Evolutionary conservation across 2,888 invertebrate species (phyloP), one percentile per base, ranked within the genome.

Genomic region (Ophraella communa): DNA sequence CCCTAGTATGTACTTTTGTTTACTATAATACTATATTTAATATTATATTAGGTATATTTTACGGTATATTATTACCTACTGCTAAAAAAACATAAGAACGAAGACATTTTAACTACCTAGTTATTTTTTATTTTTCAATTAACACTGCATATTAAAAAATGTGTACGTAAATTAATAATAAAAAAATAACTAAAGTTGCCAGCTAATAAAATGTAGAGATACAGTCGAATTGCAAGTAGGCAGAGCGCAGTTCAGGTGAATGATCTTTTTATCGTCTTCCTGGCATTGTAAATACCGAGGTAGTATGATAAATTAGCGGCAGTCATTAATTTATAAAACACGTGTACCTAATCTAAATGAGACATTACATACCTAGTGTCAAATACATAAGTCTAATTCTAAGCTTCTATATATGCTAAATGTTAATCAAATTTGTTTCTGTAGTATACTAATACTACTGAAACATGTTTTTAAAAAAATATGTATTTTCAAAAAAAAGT

Each of bases 171-270:
- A 49, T 49, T 49, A 49, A 49, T 24, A 24, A 20, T 2, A n/a
- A 49, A 49, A 17, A 27, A 24, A 24, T 27, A 27, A 27, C 23
- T 17, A n/a, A 14, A 54, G 54, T 55, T 55, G 35, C 18, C 35
- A 27, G 54, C 39, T 23, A 23, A 17, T 54, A 21, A 56, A 61
- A 65, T 52, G 53, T 56, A 56, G 42, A 42, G 21, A 65, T 55
- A 53, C 52, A 65, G 42, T 51, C 51, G 52, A 42, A 23, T 51
- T 45, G 49, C 33, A 51, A n/a, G 35, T 51, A 51, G 51, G 51
- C 59, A 59, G 20, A 53, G 64, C 60, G 61, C 64, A 65, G 56
- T 61, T 65, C 64, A 61, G 64, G 64, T 65, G 64, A 65, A 57
- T 60, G 64, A 61, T 65, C 61, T 61, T 61, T 55, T 56, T 42